Percentiles rank a stretch among this genome's conserved stretches.
phyloP scores from a whole-genome alignment of 2,888 invertebrate species.

The Drosophila histrio region DNA sequence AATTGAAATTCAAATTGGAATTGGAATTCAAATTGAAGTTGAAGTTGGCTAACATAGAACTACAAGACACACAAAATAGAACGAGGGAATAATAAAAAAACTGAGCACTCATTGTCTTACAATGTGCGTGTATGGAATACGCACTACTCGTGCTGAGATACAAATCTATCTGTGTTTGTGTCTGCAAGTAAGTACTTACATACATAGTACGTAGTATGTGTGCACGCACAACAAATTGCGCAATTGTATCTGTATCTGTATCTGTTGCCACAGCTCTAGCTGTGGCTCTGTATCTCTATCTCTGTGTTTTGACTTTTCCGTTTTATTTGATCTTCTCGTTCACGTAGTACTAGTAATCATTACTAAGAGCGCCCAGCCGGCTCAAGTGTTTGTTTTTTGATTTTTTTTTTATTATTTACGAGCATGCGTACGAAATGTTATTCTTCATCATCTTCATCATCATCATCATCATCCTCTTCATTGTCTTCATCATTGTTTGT shows the following conservation, averaged over 20 bases:
- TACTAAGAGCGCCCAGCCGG: slow-evolving; percentile 35
- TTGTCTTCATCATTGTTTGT: slow-evolving; percentile 1
- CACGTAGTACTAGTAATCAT: slow-evolving; percentile 27
- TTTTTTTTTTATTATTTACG: slow-evolving; percentile 46
- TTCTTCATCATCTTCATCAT: slow-evolving; percentile 1
- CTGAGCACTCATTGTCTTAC: slow-evolving; percentile 12
- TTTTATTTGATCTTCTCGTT: slow-evolving; percentile 25
- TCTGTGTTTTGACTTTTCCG: neutral
- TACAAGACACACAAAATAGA: neutral
- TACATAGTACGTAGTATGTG: no score
- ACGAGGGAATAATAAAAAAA: slow-evolving; percentile 1
- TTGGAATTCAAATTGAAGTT: neutral
- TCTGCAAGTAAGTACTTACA: slow-evolving; percentile 22
- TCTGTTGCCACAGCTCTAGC: slow-evolving; percentile 2
- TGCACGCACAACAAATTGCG: slow-evolving; percentile 65
- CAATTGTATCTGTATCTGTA: slow-evolving; percentile 36
- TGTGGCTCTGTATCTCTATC: slow-evolving; percentile 22
- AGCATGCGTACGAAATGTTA: slow-evolving; percentile 44
- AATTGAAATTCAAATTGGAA: neutral
- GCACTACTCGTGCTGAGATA: slow-evolving; percentile 25
- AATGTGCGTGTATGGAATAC: slow-evolving; percentile 24
- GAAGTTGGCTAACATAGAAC: slow-evolving; percentile 7
- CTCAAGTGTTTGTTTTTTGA: slow-evolving; percentile 57
- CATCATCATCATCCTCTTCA: neutral
- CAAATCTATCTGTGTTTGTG: slow-evolving; percentile 25